Percentiles rank a stretch among this genome's conserved stretches.
These are phyloP conservation scores for Festucalex cinctus DNA, from an alignment of 2,113 vertebrate species.

Conservation along the genomic window DNA sequence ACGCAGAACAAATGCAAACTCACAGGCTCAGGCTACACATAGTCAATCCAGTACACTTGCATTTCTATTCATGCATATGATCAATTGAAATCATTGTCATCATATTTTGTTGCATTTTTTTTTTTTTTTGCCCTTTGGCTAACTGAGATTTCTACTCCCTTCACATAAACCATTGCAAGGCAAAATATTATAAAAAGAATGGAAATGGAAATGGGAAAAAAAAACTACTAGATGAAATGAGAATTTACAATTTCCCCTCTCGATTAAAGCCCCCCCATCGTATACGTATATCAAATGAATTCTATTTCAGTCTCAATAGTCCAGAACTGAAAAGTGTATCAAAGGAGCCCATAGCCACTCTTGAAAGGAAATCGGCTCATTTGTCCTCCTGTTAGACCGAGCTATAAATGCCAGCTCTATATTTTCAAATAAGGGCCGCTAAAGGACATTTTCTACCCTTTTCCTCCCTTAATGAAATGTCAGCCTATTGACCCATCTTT, in stretches of 20 bases:
- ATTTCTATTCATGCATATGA: too few species aligned
- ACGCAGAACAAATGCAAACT: background rate
- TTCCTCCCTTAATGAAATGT: constrained; percentile 64
- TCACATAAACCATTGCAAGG: too few species aligned
- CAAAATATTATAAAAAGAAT: too few species aligned
- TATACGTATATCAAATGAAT: constrained; percentile 2
- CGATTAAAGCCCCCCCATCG: background rate
- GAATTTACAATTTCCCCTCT: background rate
- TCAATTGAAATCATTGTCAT: too few species aligned
- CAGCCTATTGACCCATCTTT: constrained; percentile 63
- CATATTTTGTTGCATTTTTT: too few species aligned
- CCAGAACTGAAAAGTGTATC: constrained; percentile 35
- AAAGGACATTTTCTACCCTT: constrained; percentile 66
- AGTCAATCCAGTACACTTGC: too few species aligned
- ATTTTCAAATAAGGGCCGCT: constrained; percentile 52
- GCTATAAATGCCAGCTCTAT: constrained; percentile 62
- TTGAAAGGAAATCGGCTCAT: constrained; percentile 20
- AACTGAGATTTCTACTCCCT: too few species aligned
- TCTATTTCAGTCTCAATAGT: constrained; percentile 24
- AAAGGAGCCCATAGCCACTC: constrained; percentile 24
- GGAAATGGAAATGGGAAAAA: background rate
- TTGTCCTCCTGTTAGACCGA: constrained; percentile 33
- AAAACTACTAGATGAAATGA: too few species aligned
- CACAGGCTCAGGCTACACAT: background rate
- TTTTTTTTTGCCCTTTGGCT: too few species aligned